Evolutionary conservation across 2,888 invertebrate genomes (phyloP), one percentile per base, ranked within the genome.

Genomic region (Mythimna impura): DNA sequence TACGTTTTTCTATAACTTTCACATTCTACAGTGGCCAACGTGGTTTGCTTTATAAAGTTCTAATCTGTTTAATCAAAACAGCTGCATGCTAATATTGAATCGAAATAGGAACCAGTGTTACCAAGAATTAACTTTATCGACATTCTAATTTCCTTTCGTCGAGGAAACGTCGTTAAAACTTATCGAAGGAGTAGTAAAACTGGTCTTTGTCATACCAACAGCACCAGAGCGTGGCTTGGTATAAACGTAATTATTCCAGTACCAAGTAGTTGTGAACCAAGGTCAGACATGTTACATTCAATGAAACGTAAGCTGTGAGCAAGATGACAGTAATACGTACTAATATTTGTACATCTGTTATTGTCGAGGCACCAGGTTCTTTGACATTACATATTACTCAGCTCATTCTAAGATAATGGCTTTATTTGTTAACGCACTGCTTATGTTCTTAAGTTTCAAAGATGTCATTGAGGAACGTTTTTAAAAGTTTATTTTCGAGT

Each of bases 291-390:
- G 74, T 62, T 63, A 76, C 70, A 73, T 85, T 84, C 75, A 84
- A 82, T 84, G 73, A 79, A 86, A 81, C 69, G 61, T 75, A 72
- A 67, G 73, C 68, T 66, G 78, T 73, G 67, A 81, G 43, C 72
- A 74, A 75, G 60, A 86, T 72, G 76, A 72, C 77, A 76, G 74
- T 82, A 82, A 71, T 77, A 58, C 22, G 73, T 85, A 75, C 73
- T 80, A 85, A 85, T 86, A 80, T 83, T 83, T 85, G 71, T 83
- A 85, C 83, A 83, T 86, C 72, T 83, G 83, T 77, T 83, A 73
- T 58, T 73, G 67, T 76, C 71, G 73, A 54, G 64, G 22, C 52
- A 71, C 20, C 61, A 71, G 55, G 73, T 73, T 74, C 65, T 76
- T 83, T 80, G 58, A 58, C 70, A 72, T 70, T 69, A 73, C 50